Conservation (phyloP, 2,113 vertebrate genomes). For the Silurus glanis region DNA sequence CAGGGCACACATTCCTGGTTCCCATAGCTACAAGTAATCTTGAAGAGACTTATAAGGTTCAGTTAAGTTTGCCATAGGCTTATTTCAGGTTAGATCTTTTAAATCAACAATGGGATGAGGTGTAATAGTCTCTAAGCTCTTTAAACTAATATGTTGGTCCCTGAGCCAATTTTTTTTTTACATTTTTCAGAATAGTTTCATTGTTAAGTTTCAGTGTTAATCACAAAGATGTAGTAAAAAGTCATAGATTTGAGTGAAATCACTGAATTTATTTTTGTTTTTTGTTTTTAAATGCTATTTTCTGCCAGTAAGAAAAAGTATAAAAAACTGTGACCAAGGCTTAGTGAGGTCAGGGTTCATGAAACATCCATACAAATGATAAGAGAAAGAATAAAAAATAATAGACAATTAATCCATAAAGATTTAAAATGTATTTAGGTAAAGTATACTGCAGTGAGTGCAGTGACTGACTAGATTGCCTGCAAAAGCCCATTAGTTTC, state of each 20-base stretch:
- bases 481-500: slow-evolving; percentile 5
- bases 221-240: background rate
- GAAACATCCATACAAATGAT: slow-evolving; percentile 24
- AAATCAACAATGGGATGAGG: slow-evolving; percentile 25
- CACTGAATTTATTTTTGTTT: background rate
- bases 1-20: slow-evolving; percentile 50
- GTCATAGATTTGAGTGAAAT: background rate
- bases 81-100: slow-evolving; percentile 32
- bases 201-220: background rate
- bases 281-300: background rate
- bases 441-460: background rate
- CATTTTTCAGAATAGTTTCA: background rate
- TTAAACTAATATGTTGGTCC: background rate
- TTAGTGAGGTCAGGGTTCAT: background rate
- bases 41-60: slow-evolving; percentile 6
- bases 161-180: background rate
- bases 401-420: background rate
- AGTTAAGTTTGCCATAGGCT: background rate
- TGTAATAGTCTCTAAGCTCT: background rate
- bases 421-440: slow-evolving; percentile 8
- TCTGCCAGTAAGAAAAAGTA: background rate
- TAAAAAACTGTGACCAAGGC: slow-evolving; percentile 5
- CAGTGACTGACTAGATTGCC: background rate
- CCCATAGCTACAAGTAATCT: slow-evolving; percentile 39
- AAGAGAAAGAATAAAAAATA: slow-evolving; percentile 1